A percentile compares a stretch with the other conserved stretches of the same genome.
Evolutionary conservation across 2,113 vertebrate species (phyloP).

Genomic region (Malaclemys terrapin): DNA sequence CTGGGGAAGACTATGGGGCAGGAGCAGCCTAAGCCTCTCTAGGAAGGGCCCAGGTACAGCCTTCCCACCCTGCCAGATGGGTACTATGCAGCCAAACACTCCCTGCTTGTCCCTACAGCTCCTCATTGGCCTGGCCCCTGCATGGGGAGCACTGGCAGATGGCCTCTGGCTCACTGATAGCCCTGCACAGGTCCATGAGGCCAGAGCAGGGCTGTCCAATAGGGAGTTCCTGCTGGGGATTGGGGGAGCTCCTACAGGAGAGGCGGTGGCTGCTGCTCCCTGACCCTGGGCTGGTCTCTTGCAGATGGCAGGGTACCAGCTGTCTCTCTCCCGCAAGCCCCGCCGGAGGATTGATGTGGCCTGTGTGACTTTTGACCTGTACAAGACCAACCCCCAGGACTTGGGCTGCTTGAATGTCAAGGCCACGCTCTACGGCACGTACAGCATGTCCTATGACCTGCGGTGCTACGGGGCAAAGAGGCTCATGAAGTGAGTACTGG

Average conservation of each 20-base stretch:
- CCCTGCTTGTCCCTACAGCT: neutral
- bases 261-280: neutral
- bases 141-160: too few species aligned
- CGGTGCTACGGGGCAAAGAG: slow-evolving; percentile 87
- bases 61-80: too few species aligned
- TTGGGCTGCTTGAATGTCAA: slow-evolving; percentile 94
- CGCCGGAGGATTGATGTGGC: slow-evolving; percentile 89
- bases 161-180: neutral
- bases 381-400: slow-evolving; percentile 91
- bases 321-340: slow-evolving; percentile 63
- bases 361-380: slow-evolving; percentile 91
- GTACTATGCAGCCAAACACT: too few species aligned
- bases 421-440: slow-evolving; percentile 91
- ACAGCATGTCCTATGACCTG: slow-evolving; percentile 92
- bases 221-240: too few species aligned
- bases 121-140: neutral
- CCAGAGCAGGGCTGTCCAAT: neutral
- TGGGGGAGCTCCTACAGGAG: neutral
- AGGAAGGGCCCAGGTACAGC: neutral
- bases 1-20: too few species aligned
- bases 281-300: rapidly evolving
- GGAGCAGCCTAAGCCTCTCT: too few species aligned
- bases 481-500: slow-evolving; percentile 81
- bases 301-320: slow-evolving; percentile 67
- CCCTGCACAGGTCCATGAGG: neutral